Evolutionary conservation across 2,888 invertebrate species (phyloP), one percentile per base, ranked within the genome.

Genomic region (Eupithecia centaureata): DNA sequence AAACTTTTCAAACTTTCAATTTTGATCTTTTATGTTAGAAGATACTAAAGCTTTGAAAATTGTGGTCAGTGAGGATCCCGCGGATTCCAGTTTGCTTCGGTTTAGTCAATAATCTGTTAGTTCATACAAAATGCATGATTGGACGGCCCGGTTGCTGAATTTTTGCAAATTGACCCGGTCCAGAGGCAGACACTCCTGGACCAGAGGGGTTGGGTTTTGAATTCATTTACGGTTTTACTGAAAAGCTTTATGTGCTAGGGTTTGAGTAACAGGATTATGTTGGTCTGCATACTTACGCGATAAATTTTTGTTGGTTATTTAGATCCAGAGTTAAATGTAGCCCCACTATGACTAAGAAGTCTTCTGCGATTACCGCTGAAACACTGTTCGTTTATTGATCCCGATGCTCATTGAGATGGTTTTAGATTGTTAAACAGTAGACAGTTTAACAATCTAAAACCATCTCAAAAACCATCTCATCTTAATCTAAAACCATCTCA

Each of bases 41-140:
- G n/a, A 32, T 8, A 3, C 3, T 12, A 3, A 22, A 12, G 12
- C 22, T 47, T 22, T 47, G 22, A 12, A 22, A 18, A 47, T 22
- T 22, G 47, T 22, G 47, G 22, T 47, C 12, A 47, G 18, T 12
- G 10, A 42, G 42, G 22, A 47, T 22, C 18, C 47, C 22, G 28
- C 1, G 27, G 28, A 28, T 5, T 22, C 42, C 30, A 33, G 38
- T 47, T 30, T 32, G 28, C 63, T n/a, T 67, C 38, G 58, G 30
- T 70, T 66, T 69, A 60, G 68, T 67, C 65, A 52, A 70, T 72
- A 72, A 69, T 68, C 64, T 72, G 58, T 68, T 65, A 71, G 68
- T 63, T 67, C 57, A 74, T 71, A 61, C 52, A 69, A 72, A 68
- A 70, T 71, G 60, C 67, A 72, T 63, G 71, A 58, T 28, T 10